Evolutionary conservation across 2,888 invertebrate genomes (phyloP), one percentile per base, ranked within the genome.

Genomic region (Diabrotica balteata): DNA sequence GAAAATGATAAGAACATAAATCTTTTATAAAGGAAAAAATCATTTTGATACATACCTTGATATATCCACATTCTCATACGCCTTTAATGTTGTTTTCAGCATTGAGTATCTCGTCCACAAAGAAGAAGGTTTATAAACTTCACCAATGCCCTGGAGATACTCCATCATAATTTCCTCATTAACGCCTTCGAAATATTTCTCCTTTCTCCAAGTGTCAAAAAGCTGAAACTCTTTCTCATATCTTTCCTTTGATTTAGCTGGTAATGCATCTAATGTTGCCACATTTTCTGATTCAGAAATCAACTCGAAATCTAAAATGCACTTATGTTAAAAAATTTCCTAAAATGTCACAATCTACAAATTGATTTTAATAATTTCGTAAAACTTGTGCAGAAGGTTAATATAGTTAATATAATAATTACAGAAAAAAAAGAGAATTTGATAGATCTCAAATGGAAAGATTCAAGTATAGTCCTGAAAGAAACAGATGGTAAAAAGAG

Each of bases 171-270:
- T 53, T 7, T 62, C 45, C 57, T 67, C 62, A 8, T 45, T 55
- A 22, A 67, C 49, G 9, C 46, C 50, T 7, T 44, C 49, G 9
- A 44, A 49, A n/a, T 52, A 46, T 7, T 51, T 63, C 44, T 63
- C 62, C 54, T 22, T 17, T n/a, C 58, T 46, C 67, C 67, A 67
- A 46, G 59, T 63, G 9, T 57, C 47, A 51, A 67, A 67, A 7
- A 45, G 22, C 9, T 11, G 32, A 9, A 63, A 67, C 17, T 50
- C 54, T 2, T 51, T 51, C 32, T 67, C 63, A 32, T 67, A 67
- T 45, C 51, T 61, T 7, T 42, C n/a, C 51, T 51, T 67, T 5
- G 65, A 59, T 45, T 58, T 59, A n/a, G 51, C 63, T 7, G 50
- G 63, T 11, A 63, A 50, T 8, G 43, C 11, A 45, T 55, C 44